Evolutionary conservation across 1,140 invertebrate species (phyloP).

Genomic region (Eupristina koningsbergeri): DNA sequence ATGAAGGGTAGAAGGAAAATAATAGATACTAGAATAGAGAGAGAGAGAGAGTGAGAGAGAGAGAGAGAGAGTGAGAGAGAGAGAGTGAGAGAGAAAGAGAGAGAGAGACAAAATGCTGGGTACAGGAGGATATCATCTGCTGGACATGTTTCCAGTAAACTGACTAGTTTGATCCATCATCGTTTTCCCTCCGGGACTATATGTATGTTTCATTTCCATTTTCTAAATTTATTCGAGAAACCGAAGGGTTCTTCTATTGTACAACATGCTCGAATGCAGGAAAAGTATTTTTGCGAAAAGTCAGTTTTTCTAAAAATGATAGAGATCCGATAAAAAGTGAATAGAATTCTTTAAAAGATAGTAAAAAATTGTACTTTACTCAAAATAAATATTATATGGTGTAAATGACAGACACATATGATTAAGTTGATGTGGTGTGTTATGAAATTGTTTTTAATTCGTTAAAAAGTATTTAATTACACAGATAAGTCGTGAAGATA

Average conservation of each 20-base stretch:
- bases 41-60: no score
- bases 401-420: no score
- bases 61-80: no score
- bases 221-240: neutral
- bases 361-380: neutral
- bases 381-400: neutral
- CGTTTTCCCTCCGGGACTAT: neutral
- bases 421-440: no score
- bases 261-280: neutral
- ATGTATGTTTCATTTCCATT: constrained; percentile 31
- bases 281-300: neutral
- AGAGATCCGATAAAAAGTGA: neutral
- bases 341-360: neutral
- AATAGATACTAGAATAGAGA: no score
- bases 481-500: no score
- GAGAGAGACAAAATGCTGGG: neutral
- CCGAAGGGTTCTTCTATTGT: neutral
- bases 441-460: no score
- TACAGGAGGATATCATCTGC: constrained; percentile 29
- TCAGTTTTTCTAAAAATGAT: neutral
- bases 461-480: no score
- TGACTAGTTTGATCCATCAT: neutral
- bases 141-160: constrained; percentile 13
- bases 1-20: no score
- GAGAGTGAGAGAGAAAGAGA: no score